These are phyloP conservation scores for Benitochromis conjunctus DNA, from an alignment of 2,113 vertebrate species.

Conservation along the genomic window DNA sequence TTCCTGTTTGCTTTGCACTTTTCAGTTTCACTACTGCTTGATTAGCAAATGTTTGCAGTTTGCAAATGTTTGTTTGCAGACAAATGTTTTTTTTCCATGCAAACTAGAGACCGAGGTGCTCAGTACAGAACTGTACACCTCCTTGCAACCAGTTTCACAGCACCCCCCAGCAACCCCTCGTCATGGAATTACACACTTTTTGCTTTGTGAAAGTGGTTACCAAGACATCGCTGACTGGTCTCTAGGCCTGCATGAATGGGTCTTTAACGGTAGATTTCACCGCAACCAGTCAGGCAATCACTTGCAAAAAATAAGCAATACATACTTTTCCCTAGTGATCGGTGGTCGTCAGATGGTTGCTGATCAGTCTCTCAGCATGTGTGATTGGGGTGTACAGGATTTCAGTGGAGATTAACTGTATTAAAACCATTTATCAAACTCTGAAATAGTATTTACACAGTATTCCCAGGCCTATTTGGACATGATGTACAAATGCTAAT, in stretches of 20 bases:
- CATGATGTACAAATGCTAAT: not conserved
- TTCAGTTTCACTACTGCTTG: too few relatives aligned
- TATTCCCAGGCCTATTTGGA: not conserved
- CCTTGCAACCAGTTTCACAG: not conserved
- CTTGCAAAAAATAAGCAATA: not conserved
- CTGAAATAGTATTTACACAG: not conserved
- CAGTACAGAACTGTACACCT: not conserved
- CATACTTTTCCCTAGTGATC: not conserved
- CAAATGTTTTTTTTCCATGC: not conserved
- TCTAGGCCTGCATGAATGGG: too few relatives aligned
- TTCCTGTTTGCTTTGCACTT: not conserved
- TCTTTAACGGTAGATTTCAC: not conserved
- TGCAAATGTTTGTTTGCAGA: not conserved
- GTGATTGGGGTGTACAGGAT: not conserved
- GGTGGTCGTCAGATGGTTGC: not conserved
- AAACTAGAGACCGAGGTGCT: not conserved
- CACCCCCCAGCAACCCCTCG: not conserved
- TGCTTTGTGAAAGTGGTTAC: too few relatives aligned
- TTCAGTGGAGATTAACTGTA: not conserved
- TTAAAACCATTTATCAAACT: not conserved
- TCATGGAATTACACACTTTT: too few relatives aligned
- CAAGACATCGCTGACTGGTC: too few relatives aligned
- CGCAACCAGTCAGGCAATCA: not conserved
- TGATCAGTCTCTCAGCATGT: not conserved
- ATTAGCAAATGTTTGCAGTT: not conserved